Base-by-base conservation (phyloP, 1,140 invertebrate genomes). In the Drosophila tani region DNA sequence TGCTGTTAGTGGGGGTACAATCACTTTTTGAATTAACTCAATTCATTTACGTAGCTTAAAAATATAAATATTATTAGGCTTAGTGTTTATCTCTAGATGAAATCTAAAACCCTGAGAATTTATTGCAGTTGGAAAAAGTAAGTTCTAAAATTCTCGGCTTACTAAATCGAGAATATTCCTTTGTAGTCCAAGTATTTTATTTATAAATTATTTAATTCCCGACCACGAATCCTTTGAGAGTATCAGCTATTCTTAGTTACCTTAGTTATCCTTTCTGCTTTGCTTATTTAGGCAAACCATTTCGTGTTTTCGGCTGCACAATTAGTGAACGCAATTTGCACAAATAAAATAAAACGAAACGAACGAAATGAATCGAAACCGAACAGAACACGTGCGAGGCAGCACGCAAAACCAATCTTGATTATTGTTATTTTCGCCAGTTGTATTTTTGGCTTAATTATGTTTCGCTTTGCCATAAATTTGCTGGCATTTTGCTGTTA, bases 381-480 rank as follows among this genome's bases (percentile, higher is more conserved):
- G 40, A 71, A 51, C 27, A 63, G 21, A 43, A 41, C 29, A 73
- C 45, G 68, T 73, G 67, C 17, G 51, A 46, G 21, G 32, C 45
- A 35, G 38, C 32, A 35, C 40, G 35, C 47, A 46, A 69, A 68
- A 65, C 70, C 75, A 73, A 87, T 79, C 81, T 81, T 77, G 78
- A 86, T 88, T 63, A 77, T 88, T 68, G 62, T 68, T 79, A 46
- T 75, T 63, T 68, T 70, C 60, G 55, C 58, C 41, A 68, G 53
- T 68, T 78, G 76, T 78, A 59, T 79, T 75, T 76, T 81, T 79
- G 76, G 79, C 68, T 88, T 90, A 84, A 84, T 84, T 81, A 77
- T 80, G 66, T 77, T 73, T 83, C 60, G 62, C 21, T 64, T 67
- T 82, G 67, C 76, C 71, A 82, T 82, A 87, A 82, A 87, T 82